Percentiles rank a stretch among this genome's conserved stretches.
Conservation (phyloP, 2,797 vertebrate genomes). For the Pseudocheirus occidentalis region DNA sequence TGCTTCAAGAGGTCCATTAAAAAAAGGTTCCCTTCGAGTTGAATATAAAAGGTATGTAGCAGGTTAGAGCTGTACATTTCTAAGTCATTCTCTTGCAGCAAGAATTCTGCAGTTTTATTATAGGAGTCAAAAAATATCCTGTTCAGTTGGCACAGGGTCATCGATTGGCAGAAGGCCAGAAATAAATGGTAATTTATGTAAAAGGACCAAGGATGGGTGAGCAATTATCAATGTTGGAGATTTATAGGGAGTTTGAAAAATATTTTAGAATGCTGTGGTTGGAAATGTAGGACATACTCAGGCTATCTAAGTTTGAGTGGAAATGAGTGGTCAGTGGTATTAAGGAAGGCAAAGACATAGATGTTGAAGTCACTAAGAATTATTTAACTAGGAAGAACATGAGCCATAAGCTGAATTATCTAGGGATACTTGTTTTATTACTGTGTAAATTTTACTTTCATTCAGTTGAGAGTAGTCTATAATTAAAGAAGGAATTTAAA, state of each 20-base stretch:
- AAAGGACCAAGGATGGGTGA: neutral
- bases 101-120: neutral
- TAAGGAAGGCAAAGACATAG: neutral
- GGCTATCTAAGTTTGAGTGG: neutral
- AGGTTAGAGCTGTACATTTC: neutral
- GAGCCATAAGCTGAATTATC: neutral
- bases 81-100: neutral
- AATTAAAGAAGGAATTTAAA: neutral
- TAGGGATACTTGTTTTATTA: neutral
- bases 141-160: neutral
- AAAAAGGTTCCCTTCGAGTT: no score
- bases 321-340: neutral
- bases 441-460: constrained; percentile 10
- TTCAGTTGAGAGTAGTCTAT: constrained; percentile 35
- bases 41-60: neutral
- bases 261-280: neutral
- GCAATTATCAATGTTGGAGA: neutral
- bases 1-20: neutral
- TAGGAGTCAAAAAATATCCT: neutral
- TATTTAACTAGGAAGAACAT: neutral
- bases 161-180: neutral
- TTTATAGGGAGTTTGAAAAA: neutral
- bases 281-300: neutral
- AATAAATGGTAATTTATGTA: neutral
- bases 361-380: neutral